Evolutionary conservation across 23 tunicate genomes (phyloP).

Genomic region (Phallusia fumigata): DNA sequence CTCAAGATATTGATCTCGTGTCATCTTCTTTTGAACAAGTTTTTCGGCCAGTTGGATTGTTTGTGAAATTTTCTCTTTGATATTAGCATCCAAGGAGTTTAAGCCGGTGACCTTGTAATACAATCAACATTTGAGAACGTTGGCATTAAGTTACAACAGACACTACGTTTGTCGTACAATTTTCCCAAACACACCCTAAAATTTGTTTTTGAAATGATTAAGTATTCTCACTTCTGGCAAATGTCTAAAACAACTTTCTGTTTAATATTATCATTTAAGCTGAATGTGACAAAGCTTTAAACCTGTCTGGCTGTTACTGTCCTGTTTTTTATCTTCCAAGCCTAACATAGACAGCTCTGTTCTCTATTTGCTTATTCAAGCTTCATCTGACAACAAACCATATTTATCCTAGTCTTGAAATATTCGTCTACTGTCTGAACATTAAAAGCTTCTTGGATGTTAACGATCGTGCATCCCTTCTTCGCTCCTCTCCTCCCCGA

Average conservation of each 20-base stretch:
- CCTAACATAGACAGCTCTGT: too few species aligned
- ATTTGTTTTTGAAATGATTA: too few species aligned
- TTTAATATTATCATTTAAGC: too few species aligned
- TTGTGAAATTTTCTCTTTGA: slow-evolving; percentile 60
- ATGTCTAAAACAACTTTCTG: too few species aligned
- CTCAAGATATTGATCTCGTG: slow-evolving; percentile 42
- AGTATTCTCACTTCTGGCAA: too few species aligned
- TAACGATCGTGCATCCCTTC: slow-evolving; percentile 6
- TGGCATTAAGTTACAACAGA: too few species aligned
- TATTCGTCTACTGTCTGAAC: slow-evolving; percentile 14
- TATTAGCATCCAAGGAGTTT: slow-evolving; percentile 46
- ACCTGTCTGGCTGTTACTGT: too few species aligned
- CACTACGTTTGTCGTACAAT: too few species aligned
- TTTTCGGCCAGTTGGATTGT: slow-evolving; percentile 46
- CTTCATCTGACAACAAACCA: not conserved
- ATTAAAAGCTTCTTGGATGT: slow-evolving; percentile 18
- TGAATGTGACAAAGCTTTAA: too few species aligned
- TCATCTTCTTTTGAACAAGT: slow-evolving; percentile 51
- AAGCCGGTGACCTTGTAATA: slow-evolving; percentile 37
- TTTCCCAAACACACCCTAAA: too few species aligned
- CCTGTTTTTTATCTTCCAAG: too few species aligned
- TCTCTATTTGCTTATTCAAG: not conserved
- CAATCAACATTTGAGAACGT: not conserved
- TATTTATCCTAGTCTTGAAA: not conserved
- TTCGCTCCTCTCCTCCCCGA: slow-evolving; percentile 9